Base-by-base conservation (phyloP, 2,113 vertebrate species). In the Apaloderma vittatum region DNA sequence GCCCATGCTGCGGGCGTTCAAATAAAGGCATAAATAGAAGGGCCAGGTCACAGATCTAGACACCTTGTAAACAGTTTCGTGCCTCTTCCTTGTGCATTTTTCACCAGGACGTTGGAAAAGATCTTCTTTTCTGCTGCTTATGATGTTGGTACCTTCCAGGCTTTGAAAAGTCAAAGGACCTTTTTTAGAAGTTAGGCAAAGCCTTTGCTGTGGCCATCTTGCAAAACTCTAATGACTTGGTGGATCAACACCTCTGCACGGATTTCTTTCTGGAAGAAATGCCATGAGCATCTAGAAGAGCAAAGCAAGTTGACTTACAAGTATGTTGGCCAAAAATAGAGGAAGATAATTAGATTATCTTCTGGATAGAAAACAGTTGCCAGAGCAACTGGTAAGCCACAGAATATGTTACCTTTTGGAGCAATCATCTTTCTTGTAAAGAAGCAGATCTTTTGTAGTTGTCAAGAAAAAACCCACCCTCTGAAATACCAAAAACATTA, bases 401-500 rank as follows among this genome's bases (percentile, higher is more conserved):
- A 88, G 78, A 73, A 94, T 74, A 32, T 40, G 59, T 45, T 80
- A 76, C 88, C 26, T 86, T 93, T 19, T 13, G 29, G 29, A 80
- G 61, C 73, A 89, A 68, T 88, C 29, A 40, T 87, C 26, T 63
- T 84, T 84, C 78, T 77, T 71, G 24, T 24, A 77, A 62, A 80
- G 82, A 46, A 77, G 43, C 30, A 59, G 61, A 75, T 37, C 27
- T 81, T 90, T 61, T 67, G 45, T 84, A 81, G 40, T 49, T 94
- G 67, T 87, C 84, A 85, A 4, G 3, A 29, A 86, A 63, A 75
- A 78, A 54, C 23, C 1, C 58, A 49, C 17, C 10, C 54, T 89
- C 75, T 68, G 34, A 94, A 93, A 91, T 73, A 94, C 29, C 27
- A 92, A 80, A 96, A 94, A 29, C 68, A 75, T 93, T 95, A 94